Base-by-base conservation (phyloP, 2,797 vertebrate species). In the Alcedo quadribrachys region DNA sequence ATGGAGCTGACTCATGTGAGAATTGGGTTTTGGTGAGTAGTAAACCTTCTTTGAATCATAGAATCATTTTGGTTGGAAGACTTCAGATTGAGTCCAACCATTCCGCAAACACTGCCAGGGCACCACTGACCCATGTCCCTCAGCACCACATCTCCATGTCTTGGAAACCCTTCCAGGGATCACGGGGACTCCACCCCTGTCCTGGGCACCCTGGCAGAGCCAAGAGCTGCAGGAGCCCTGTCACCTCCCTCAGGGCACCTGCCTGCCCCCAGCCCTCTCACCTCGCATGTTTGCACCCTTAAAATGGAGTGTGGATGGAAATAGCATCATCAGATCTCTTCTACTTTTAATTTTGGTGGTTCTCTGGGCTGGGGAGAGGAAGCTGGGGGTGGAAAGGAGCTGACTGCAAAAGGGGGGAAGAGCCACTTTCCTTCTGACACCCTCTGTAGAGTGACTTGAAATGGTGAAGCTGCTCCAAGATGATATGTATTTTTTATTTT, bases 371-470 rank as follows among this genome's bases (percentile, higher is more conserved):
- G 62, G 69, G 80, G 82, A 80, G 94, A 92, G 94, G 94, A 94
- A 96, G 66, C 57, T 9, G 91, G 73, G 89, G 89, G 93, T 81
- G 89, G 90, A 65, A 87, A 83, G 90, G 82, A 89, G 65, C 73
- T 6, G 11, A 37, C 54, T 95, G 62, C 66, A 57, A 66, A 78
- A 89, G 80, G 76, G 76, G 45, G 61, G 82, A 87, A 54, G 82
- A 94, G 74, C 57, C 74, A 25, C 93, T 89, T 71, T 70, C 25
- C 76, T 87, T n/a, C 76, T 86, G 85, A 85, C 79, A 15, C 0
- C 3, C 46, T 80, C 80, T 32, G 55, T 11, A 24, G 60, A 48
- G 35, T 0, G 11, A 45, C 22, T 33, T 3, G 4, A 94, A 86
- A 42, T 0, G 1, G 22, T 81, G 37, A 90, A 84, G 43, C n/a